Conservation (phyloP, 2,113 vertebrate genomes). For the Crocuta crocuta region DNA sequence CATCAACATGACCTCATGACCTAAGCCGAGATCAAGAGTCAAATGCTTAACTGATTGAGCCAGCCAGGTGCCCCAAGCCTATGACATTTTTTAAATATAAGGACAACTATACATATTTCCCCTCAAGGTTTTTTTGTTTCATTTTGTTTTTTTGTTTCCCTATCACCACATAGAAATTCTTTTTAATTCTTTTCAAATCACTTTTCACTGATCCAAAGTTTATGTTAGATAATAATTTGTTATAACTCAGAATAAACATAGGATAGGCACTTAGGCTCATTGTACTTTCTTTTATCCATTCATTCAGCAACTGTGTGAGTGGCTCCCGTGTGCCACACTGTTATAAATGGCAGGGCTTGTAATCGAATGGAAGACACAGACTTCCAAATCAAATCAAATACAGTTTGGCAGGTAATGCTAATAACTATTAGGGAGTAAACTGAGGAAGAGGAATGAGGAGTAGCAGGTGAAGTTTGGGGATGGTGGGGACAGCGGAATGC, state of each 20-base stretch:
- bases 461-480: fast-evolving
- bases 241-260: background rate
- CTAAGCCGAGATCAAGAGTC: no score
- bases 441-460: background rate
- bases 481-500: background rate
- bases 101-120: background rate
- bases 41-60: no score
- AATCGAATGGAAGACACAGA: background rate
- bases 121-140: background rate
- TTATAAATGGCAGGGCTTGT: background rate
- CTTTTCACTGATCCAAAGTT: background rate
- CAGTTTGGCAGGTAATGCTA: background rate
- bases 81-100: background rate
- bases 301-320: background rate
- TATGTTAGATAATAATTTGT: background rate
- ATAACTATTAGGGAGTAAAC: background rate
- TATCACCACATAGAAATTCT: background rate
- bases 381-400: background rate
- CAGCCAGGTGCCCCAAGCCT: background rate
- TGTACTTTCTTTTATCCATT: background rate
- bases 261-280: background rate
- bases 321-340: background rate
- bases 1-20: no score
- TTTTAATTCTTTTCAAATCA: background rate
- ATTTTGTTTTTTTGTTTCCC: background rate